Percentiles rank a stretch among this genome's conserved stretches.
Conservation (phyloP, 2,797 vertebrate genomes). For the Liparis tanakae region DNA sequence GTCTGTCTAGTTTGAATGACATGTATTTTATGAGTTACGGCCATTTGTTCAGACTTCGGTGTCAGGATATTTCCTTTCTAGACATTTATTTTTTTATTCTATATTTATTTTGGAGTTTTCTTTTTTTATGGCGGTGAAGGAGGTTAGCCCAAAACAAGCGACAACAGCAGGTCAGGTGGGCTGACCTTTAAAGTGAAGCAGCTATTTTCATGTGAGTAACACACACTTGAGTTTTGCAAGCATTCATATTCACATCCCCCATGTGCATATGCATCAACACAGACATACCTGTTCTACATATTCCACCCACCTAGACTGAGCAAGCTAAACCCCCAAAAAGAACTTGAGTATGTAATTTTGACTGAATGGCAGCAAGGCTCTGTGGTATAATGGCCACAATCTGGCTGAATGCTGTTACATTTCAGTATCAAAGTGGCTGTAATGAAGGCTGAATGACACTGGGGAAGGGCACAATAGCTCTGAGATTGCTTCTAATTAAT, state of each 20-base stretch:
- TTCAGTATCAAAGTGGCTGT: constrained; percentile 80
- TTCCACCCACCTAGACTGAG: constrained; percentile 44
- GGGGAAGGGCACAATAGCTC: constrained; percentile 72
- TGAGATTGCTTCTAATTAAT: constrained; percentile 79
- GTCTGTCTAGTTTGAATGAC: background rate
- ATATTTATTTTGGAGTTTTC: background rate
- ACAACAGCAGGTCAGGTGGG: background rate
- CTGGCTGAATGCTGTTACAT: constrained; percentile 74
- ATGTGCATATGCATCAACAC: constrained; percentile 2
- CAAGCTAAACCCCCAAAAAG: constrained; percentile 47
- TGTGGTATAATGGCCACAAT: constrained; percentile 70
- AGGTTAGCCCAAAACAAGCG: background rate
- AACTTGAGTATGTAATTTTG: constrained; percentile 64
- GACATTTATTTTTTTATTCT: background rate
- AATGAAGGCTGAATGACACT: constrained; percentile 79
- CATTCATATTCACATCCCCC: background rate
- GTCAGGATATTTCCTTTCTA: background rate
- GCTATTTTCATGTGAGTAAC: background rate
- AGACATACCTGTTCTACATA: constrained; percentile 36
- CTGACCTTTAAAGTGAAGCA: background rate
- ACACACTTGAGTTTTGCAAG: background rate
- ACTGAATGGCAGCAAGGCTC: constrained; percentile 63
- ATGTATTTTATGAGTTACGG: background rate
- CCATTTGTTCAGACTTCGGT: background rate
- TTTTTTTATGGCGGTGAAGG: background rate